phyloP scores from a whole-genome alignment of 1,140 invertebrate species.

The Aphelinus atriplicis region DNA sequence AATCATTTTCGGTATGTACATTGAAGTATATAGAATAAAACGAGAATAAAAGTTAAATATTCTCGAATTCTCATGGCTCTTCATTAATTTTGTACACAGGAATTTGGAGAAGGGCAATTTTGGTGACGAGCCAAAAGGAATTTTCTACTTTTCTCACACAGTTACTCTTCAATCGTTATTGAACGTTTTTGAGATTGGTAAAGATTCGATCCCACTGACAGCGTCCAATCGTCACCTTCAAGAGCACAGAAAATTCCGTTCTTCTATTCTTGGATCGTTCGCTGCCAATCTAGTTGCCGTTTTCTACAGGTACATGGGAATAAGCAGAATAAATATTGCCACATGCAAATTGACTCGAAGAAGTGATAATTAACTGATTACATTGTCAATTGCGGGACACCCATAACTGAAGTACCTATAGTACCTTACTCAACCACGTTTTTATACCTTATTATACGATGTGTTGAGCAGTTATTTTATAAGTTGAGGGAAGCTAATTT shows the following conservation, averaged over 20 bases:
- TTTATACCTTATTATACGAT: too few relatives aligned
- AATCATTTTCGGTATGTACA: conserved; percentile 69
- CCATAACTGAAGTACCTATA: too few relatives aligned
- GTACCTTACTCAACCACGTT: too few relatives aligned
- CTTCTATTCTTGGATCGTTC: conserved; percentile 79
- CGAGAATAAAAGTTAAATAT: too few relatives aligned
- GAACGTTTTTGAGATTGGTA: conserved; percentile 73
- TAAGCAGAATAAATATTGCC: not conserved
- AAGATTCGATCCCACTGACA: conserved; percentile 72
- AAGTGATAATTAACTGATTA: not conserved
- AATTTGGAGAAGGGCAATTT: conserved; percentile 45
- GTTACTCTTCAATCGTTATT: conserved; percentile 72
- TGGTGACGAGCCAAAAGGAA: conserved; percentile 65
- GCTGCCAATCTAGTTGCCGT: conserved; percentile 81
- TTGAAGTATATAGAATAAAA: too few relatives aligned
- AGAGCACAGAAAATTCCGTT: conserved; percentile 74
- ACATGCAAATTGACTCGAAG: not conserved
- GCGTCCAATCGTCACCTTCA: conserved; percentile 74
- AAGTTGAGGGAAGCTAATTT: too few relatives aligned
- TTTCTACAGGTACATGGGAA: conserved; percentile 68
- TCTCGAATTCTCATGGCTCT: not conserved
- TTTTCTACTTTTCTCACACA: conserved; percentile 81
- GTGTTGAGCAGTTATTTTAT: too few relatives aligned
- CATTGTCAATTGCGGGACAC: too few relatives aligned
- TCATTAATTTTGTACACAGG: conserved; percentile 4